Evolutionary conservation across 2,113 vertebrate genomes (phyloP).

Genomic region (Dasyornis broadbenti): DNA sequence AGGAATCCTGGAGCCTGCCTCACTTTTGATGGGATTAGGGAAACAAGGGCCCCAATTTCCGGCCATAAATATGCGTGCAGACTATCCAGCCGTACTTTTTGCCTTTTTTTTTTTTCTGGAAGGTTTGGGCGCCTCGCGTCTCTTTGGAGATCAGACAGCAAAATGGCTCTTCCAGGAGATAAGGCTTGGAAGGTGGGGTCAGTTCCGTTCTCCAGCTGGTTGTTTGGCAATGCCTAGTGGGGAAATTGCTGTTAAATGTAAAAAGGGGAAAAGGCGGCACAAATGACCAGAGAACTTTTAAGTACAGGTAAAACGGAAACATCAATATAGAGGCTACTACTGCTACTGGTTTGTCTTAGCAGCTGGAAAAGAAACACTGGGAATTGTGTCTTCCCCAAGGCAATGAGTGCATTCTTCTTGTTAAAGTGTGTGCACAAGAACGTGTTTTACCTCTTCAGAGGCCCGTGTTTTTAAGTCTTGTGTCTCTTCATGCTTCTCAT

Average conservation of each 20-base stretch:
- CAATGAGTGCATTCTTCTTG: neutral
- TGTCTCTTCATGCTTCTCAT: neutral
- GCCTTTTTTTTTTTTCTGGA: neutral
- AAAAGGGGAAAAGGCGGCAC: neutral
- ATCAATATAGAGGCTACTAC: neutral
- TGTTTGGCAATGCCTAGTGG: accelerated
- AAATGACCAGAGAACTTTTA: neutral
- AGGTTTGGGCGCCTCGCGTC: neutral
- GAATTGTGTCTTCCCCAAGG: neutral
- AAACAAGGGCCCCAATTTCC: neutral
- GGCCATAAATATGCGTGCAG: neutral
- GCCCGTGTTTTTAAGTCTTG: neutral
- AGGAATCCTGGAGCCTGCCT: neutral
- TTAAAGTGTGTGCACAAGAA: neutral
- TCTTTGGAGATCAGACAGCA: neutral
- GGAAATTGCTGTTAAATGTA: neutral
- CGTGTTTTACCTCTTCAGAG: neutral
- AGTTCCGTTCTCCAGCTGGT: neutral
- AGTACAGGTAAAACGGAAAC: neutral
- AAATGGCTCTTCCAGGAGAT: neutral
- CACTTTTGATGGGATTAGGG: neutral
- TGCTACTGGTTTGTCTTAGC: neutral
- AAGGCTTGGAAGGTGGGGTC: neutral
- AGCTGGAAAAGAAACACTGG: neutral
- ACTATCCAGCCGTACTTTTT: neutral